These are phyloP conservation scores for Sylvia borin DNA, from an alignment of 2,797 vertebrate genomes.

Conservation along the genomic window DNA sequence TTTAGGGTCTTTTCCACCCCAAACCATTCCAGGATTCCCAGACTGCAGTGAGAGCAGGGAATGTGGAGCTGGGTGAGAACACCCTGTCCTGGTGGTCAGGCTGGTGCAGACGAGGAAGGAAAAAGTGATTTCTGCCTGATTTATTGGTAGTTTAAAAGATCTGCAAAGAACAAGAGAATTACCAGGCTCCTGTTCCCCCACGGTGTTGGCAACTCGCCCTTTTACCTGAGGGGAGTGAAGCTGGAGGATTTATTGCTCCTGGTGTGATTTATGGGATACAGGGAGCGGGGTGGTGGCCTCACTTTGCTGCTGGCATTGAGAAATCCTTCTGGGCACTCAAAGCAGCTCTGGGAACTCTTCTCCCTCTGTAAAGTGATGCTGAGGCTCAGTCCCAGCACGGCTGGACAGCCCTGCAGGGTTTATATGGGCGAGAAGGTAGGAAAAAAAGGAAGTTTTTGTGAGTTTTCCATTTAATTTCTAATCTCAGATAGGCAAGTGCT, in stretches of 20 bases:
- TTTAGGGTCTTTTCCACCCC: background rate
- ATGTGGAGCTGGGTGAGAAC: background rate
- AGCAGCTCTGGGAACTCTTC: background rate
- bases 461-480: background rate
- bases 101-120: rapidly evolving
- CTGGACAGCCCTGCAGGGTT: background rate
- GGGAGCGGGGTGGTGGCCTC: background rate
- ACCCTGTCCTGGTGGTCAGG: background rate
- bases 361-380: background rate
- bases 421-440: background rate
- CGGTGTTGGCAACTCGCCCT: background rate
- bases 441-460: background rate
- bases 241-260: background rate
- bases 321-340: background rate
- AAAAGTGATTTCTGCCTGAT: background rate
- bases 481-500: background rate
- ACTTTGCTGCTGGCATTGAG: background rate
- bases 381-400: background rate
- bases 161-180: background rate
- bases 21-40: background rate
- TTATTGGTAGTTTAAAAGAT: background rate
- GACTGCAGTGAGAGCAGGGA: background rate
- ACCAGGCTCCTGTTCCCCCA: background rate
- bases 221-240: background rate
- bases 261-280: background rate